phyloP scores from a whole-genome alignment of 2,113 vertebrate species.

The Hippocampus zosterae region DNA sequence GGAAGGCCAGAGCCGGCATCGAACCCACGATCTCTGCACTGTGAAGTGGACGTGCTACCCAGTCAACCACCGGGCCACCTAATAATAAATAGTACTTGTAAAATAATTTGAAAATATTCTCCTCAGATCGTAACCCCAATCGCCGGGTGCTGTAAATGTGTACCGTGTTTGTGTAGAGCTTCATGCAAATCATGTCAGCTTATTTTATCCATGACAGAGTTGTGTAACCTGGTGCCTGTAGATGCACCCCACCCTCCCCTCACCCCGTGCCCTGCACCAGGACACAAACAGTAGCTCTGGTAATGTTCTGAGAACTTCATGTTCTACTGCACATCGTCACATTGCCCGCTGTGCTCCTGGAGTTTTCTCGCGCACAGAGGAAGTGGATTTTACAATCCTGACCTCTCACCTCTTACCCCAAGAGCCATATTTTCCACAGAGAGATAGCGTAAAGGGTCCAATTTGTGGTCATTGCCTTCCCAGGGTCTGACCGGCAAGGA shows the following conservation, averaged over 20 bases:
- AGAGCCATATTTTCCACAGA: conserved; percentile 54
- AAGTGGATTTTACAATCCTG: conserved; percentile 36
- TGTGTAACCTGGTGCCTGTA: conserved; percentile 4
- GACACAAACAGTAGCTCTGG: conserved; percentile 17
- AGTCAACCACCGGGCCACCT: too few species aligned
- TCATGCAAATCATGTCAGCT: not conserved
- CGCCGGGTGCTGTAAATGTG: too few species aligned
- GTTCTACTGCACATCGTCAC: conserved; percentile 16
- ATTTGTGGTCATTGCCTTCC: conserved; percentile 53
- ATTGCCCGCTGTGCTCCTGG: conserved; percentile 23
- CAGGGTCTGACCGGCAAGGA: conserved; percentile 38
- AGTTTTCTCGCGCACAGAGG: conserved; percentile 43
- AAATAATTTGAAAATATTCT: too few species aligned
- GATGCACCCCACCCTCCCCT: not conserved
- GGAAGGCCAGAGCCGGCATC: too few species aligned
- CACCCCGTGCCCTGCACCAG: not conserved
- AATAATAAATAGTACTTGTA: too few species aligned
- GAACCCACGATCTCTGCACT: too few species aligned
- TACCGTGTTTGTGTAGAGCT: too few species aligned
- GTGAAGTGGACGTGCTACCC: too few species aligned
- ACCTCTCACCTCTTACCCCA: conserved; percentile 45
- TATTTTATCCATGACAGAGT: too few species aligned
- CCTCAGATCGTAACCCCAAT: too few species aligned
- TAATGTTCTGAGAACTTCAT: conserved; percentile 34
- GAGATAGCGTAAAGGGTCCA: conserved; percentile 17